Conservation (phyloP, 2,113 vertebrate genomes). For the Potamarius usumacintae region DNA sequence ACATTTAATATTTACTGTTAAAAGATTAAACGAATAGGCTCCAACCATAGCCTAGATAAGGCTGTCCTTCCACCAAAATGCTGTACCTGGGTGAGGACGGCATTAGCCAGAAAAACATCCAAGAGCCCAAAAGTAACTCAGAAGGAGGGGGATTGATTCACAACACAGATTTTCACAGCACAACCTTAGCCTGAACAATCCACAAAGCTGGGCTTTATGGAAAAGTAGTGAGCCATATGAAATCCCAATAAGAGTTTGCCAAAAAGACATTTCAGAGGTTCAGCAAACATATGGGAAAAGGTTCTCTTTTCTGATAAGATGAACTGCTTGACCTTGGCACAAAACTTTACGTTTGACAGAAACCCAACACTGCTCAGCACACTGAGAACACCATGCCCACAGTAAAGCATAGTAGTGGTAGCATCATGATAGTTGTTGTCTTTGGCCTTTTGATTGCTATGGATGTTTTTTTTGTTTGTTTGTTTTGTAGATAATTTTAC, state of each 20-base stretch:
- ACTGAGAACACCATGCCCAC: background rate
- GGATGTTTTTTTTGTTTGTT: background rate
- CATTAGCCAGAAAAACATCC: background rate
- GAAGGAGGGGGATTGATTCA: background rate
- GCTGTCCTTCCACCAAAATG: background rate
- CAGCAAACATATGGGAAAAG: background rate
- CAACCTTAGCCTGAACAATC: background rate
- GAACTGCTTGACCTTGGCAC: background rate
- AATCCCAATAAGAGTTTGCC: background rate
- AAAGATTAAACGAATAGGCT: background rate
- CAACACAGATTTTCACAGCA: background rate
- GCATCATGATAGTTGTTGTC: background rate
- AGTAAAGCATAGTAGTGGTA: background rate
- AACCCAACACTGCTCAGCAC: background rate
- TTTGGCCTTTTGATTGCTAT: background rate
- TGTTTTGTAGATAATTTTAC: too few relatives aligned
- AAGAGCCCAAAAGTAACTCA: background rate
- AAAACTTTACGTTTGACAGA: too few relatives aligned
- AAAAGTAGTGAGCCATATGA: background rate
- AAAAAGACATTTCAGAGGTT: background rate
- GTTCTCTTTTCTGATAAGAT: background rate
- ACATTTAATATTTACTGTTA: too few relatives aligned
- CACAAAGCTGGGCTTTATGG: background rate
- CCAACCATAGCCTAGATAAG: background rate
- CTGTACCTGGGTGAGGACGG: background rate